These are phyloP conservation scores for Natator depressus DNA, from an alignment of 2,113 vertebrate genomes.

Conservation along the genomic window DNA sequence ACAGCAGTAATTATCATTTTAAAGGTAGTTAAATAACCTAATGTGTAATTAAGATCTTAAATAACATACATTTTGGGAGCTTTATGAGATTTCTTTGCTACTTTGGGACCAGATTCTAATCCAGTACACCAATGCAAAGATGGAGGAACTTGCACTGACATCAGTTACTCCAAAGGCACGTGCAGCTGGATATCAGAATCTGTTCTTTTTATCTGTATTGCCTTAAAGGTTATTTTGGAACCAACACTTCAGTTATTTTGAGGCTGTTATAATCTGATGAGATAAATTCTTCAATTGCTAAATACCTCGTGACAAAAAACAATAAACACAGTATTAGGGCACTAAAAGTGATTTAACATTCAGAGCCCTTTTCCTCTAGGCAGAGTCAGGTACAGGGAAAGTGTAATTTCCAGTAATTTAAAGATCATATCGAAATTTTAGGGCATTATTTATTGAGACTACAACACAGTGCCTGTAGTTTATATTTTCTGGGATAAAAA, in stretches of 20 bases:
- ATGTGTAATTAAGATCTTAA: fast-evolving
- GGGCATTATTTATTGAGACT: neutral
- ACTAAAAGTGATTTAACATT: neutral
- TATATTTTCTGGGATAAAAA: neutral
- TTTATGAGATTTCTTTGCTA: neutral
- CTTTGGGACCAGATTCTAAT: neutral
- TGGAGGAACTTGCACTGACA: neutral
- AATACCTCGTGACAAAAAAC: neutral
- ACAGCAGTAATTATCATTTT: neutral
- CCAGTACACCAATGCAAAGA: neutral
- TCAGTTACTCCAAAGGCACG: neutral
- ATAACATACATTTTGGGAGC: neutral
- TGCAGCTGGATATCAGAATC: neutral
- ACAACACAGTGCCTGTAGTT: neutral
- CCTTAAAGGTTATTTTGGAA: neutral
- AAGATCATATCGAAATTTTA: neutral
- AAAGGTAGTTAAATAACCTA: neutral
- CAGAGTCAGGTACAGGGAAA: too few species aligned
- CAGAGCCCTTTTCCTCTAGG: too few species aligned
- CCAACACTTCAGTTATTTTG: neutral
- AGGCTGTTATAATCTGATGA: neutral
- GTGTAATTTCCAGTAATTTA: neutral
- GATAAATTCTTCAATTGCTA: neutral
- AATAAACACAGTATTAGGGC: neutral
- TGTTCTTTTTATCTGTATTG: neutral